Evolutionary conservation across 1,140 invertebrate species (phyloP).

Genomic region (Drosophila busckii): DNA sequence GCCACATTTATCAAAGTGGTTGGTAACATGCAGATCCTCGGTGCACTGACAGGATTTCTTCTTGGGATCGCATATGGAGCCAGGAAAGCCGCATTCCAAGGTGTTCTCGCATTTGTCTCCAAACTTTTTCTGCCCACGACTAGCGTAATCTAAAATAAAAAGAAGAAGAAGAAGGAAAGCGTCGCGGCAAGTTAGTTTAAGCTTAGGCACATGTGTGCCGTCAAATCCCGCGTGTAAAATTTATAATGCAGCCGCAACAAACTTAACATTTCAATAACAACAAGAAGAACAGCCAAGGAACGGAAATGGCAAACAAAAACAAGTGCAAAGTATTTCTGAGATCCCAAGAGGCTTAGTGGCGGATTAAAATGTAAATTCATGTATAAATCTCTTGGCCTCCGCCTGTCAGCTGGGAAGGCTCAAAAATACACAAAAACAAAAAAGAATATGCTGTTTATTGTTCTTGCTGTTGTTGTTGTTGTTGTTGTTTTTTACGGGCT

Average conservation of each 20-base stretch:
- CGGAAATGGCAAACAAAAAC: constrained; percentile 13
- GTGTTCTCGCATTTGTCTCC: constrained; percentile 86
- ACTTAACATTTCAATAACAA: constrained; percentile 49
- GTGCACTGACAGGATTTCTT: constrained; percentile 86
- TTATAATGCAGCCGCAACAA: constrained; percentile 55
- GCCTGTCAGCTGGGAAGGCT: constrained; percentile 14
- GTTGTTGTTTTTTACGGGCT: constrained; percentile 12
- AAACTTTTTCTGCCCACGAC: constrained; percentile 82
- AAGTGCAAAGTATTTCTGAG: constrained; percentile 48
- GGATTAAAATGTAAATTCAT: constrained; percentile 75
- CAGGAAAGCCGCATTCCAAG: constrained; percentile 85
- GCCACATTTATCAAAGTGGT: constrained; percentile 91
- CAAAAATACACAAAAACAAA: not conserved
- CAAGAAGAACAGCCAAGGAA: constrained; percentile 4
- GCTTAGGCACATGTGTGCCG: constrained; percentile 23
- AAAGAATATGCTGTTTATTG: not conserved
- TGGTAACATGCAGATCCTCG: constrained; percentile 85
- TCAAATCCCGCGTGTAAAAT: constrained; percentile 61
- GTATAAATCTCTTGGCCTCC: constrained; percentile 31
- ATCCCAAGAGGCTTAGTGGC: constrained; percentile 56
- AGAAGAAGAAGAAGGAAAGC: not conserved
- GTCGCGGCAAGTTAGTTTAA: not conserved
- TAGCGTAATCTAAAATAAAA: constrained; percentile 76
- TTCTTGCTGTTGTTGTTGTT: not conserved
- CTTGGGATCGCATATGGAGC: constrained; percentile 85